These are phyloP conservation scores for Drosophila kurseongensis DNA, from an alignment of 1,140 invertebrate species.

Conservation along the genomic window DNA sequence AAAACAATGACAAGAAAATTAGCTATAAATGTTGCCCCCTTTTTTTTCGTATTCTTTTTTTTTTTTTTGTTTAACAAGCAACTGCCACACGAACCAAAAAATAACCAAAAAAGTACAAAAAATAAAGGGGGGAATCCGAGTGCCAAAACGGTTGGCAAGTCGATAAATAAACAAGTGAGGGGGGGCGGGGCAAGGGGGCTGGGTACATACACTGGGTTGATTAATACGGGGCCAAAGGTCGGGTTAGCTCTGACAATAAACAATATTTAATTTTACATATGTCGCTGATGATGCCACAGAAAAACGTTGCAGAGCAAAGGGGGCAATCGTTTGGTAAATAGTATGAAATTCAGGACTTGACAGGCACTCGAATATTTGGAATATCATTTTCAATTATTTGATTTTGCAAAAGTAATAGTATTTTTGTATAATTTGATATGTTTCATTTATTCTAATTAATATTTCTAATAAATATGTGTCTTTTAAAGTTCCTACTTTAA, in stretches of 20 bases:
- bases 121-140: background rate
- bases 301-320: background rate
- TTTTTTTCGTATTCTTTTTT: constrained; percentile 21
- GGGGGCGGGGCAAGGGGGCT: background rate
- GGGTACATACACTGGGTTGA: constrained; percentile 45
- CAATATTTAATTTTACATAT: constrained; percentile 63
- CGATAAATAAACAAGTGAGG: constrained; percentile 54
- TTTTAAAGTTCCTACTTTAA: too few relatives aligned
- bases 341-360: background rate
- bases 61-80: constrained; percentile 35
- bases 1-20: constrained; percentile 69
- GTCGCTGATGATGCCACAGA: constrained; percentile 24
- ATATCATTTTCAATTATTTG: too few relatives aligned
- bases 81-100: constrained; percentile 23
- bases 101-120: background rate
- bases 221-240: constrained; percentile 58
- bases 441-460: too few relatives aligned
- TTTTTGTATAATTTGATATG: too few relatives aligned
- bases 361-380: background rate
- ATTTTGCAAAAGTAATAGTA: too few relatives aligned
- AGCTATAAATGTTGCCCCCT: constrained; percentile 55
- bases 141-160: constrained; percentile 55
- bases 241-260: constrained; percentile 56
- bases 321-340: background rate
- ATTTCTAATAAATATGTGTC: too few relatives aligned